Conservation (phyloP, 2,888 invertebrate species). For the Linyphia triangularis region DNA sequence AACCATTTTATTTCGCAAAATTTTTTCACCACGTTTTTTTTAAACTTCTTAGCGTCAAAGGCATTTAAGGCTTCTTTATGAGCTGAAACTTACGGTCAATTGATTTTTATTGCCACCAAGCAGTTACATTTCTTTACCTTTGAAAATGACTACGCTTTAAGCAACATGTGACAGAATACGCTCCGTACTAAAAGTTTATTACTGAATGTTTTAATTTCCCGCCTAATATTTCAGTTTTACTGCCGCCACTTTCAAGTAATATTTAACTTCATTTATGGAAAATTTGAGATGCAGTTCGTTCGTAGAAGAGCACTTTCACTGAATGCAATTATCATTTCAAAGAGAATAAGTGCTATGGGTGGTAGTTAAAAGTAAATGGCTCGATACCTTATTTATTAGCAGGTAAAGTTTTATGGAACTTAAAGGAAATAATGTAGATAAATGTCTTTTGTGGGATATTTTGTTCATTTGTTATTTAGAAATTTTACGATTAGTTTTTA, state of each 20-base stretch:
- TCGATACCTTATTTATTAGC: not conserved
- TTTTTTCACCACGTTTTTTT: too few relatives aligned
- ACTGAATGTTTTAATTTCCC: constrained; percentile 52
- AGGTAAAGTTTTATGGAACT: too few relatives aligned
- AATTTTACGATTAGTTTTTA: too few relatives aligned
- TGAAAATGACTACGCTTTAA: not conserved
- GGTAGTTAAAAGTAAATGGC: constrained; percentile 3
- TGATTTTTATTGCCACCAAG: constrained; percentile 57
- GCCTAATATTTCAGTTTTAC: constrained; percentile 57
- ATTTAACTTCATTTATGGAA: constrained; percentile 44
- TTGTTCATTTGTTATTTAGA: too few relatives aligned
- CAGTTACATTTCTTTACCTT: constrained; percentile 42
- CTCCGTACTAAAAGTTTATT: constrained; percentile 58
- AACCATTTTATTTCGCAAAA: constrained; percentile 31
- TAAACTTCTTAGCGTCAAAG: not conserved
- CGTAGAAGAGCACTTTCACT: not conserved
- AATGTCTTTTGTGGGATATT: too few relatives aligned
- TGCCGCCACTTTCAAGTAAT: constrained; percentile 15
- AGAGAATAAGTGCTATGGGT: not conserved
- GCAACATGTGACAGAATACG: constrained; percentile 51
- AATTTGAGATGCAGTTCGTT: not conserved
- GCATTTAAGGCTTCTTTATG: constrained; percentile 42
- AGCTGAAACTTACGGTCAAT: constrained; percentile 54
- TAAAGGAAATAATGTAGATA: too few relatives aligned
- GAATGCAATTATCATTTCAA: constrained; percentile 4